Percentiles rank a stretch among this genome's conserved stretches.
phyloP scores from a whole-genome alignment of 1,140 invertebrate genomes.

The Condylostylus longicornis region DNA sequence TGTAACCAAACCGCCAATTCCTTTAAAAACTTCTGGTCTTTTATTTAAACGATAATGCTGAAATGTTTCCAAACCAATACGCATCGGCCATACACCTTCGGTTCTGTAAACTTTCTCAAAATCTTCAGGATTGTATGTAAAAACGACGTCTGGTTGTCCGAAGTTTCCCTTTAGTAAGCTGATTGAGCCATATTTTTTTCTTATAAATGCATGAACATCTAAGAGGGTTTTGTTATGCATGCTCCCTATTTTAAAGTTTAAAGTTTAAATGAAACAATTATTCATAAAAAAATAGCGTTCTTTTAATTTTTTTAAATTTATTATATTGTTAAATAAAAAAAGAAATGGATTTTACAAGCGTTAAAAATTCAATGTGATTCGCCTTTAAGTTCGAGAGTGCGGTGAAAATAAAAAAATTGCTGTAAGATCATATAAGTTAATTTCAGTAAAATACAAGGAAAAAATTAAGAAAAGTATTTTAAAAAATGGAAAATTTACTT shows the following conservation, averaged over 20 bases:
- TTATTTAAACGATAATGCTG: slow-evolving; percentile 20
- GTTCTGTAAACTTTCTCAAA: slow-evolving; percentile 21
- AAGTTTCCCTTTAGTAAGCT: slow-evolving; percentile 18
- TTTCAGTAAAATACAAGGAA: no score
- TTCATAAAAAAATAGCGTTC: no score
- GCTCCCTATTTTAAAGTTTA: slow-evolving; percentile 8
- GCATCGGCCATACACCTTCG: slow-evolving; percentile 27
- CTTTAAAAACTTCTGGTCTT: slow-evolving; percentile 20
- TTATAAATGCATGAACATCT: slow-evolving; percentile 16
- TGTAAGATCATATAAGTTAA: no score
- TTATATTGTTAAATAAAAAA: no score
- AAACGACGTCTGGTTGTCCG: slow-evolving; percentile 20
- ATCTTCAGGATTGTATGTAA: slow-evolving; percentile 21
- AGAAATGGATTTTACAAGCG: neutral
- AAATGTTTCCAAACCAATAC: slow-evolving; percentile 19
- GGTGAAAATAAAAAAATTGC: no score
- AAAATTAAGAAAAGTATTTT: no score
- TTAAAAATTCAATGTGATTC: neutral
- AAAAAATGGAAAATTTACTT: no score
- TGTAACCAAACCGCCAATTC: slow-evolving; percentile 17
- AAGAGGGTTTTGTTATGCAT: slow-evolving; percentile 16
- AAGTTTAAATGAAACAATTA: neutral
- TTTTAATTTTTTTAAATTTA: no score
- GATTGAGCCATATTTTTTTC: slow-evolving; percentile 21
- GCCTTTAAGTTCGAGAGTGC: no score